These are phyloP conservation scores for Pelodiscus sinensis DNA, from an alignment of 2,113 vertebrate species.

Conservation along the genomic window DNA sequence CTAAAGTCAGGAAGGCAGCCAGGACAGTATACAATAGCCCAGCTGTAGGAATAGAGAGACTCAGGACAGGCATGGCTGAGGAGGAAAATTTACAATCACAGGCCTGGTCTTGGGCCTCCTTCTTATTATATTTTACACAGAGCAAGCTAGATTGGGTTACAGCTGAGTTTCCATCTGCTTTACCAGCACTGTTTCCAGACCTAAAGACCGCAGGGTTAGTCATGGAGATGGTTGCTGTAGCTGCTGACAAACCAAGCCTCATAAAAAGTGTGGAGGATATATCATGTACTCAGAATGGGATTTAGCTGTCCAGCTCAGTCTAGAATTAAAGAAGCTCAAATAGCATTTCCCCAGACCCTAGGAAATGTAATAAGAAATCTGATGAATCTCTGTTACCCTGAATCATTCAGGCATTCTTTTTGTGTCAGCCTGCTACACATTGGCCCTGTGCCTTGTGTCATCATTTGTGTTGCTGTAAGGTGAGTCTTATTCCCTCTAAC, in stretches of 20 bases:
- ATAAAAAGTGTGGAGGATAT: constrained; percentile 2
- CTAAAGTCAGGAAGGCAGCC: not conserved
- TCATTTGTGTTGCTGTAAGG: not conserved
- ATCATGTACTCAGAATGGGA: constrained; percentile 46
- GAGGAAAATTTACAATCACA: constrained; percentile 20
- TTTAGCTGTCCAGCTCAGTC: constrained; percentile 35
- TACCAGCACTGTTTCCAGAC: constrained; percentile 3
- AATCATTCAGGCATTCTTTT: not conserved
- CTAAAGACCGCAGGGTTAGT: not conserved
- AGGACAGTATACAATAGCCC: fast-evolving
- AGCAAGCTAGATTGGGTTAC: not conserved
- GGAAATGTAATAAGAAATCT: not conserved
- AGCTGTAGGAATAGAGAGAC: fast-evolving
- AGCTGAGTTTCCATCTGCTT: not conserved
- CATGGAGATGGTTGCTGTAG: fast-evolving
- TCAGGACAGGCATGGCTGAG: not conserved
- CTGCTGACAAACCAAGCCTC: constrained; percentile 3
- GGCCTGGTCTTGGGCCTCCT: constrained; percentile 8
- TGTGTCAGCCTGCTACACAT: not conserved
- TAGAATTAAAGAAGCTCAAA: not conserved
- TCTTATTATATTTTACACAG: constrained; percentile 36
- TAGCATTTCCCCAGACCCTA: not conserved
- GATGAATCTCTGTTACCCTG: not conserved
- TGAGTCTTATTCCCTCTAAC: not conserved
- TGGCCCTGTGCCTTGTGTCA: not conserved